A percentile compares a stretch with the other conserved stretches of the same genome.
phyloP scores from a whole-genome alignment of 2,113 vertebrate genomes.

The Orthonyx spaldingii region DNA sequence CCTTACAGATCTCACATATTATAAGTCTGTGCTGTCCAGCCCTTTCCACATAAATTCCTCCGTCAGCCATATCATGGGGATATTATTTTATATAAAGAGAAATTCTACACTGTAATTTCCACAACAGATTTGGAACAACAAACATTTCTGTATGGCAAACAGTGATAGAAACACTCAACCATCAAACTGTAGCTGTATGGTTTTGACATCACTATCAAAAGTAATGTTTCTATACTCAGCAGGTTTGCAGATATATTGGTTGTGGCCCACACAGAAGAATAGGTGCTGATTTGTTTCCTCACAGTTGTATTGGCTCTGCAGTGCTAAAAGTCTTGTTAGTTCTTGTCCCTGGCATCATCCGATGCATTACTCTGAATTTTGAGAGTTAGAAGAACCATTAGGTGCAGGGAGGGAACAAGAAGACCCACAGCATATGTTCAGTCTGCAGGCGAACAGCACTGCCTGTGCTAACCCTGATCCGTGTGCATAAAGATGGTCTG shows the following conservation, averaged over 20 bases:
- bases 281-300: background rate
- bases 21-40: background rate
- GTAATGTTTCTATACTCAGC: background rate
- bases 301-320: background rate
- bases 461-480: constrained; percentile 42
- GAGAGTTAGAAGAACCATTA: background rate
- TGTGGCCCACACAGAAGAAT: background rate
- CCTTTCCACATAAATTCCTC: background rate
- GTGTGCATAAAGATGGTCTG: background rate
- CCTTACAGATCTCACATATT: background rate
- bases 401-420: constrained; percentile 18
- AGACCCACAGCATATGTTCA: constrained; percentile 44
- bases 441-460: background rate
- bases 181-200: background rate
- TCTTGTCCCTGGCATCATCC: background rate
- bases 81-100: background rate
- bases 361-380: background rate
- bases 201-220: background rate
- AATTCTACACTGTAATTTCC: background rate
- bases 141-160: background rate
- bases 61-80: background rate
- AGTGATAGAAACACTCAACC: background rate
- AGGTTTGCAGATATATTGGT: background rate
- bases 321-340: background rate
- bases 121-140: background rate